Base-by-base conservation (phyloP, 1,140 invertebrate species). In the Vanessa tameamea region DNA sequence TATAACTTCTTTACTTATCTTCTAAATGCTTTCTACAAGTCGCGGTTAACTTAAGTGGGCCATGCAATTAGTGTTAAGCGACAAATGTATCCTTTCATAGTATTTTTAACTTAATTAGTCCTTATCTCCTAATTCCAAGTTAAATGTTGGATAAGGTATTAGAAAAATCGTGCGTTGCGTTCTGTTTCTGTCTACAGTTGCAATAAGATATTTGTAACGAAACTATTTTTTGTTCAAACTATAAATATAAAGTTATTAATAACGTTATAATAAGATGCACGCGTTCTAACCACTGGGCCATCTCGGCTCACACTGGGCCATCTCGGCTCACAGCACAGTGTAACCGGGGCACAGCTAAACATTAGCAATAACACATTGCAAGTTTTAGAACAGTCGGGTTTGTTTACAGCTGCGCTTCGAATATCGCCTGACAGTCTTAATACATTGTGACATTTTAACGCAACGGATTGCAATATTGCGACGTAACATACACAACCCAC, bases 21-120 rank as follows among this genome's bases (percentile, higher is more conserved):
- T 68, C 20, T 61, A 66, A 72, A 59, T 47, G 51, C 71, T 61
- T 72, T 72, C 64, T 64, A 43, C 53, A 59, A 66, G 51, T 66
- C 16, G 26, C 55, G 0, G 47, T 59, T 57, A 12, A 67, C 67
- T 47, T 59, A 59, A 59, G 37, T 59, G 37, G 66, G 23, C 7
- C 37, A 69, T 15, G 53, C 47, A 69, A 69, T 69, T 69, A 69
- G 53, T 69, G 53, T 59, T 59, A 68, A 23, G 53, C 16, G 43
- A 66, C 50, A 68, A 43, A 16, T 59, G 16, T 20, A 3, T n/a
- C 51, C 14, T 31, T 26, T 67, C 55, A 59, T 47, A 69, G 53
- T 23, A 20, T 51, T 26, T 67, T 61, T 31, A 61, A 61, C 57
- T 31, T 61, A 31, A 61, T 37, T 61, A 37, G 15, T 61, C 57